phyloP scores from a whole-genome alignment of 2,888 invertebrate species.

The Oxystoma pomonae region DNA sequence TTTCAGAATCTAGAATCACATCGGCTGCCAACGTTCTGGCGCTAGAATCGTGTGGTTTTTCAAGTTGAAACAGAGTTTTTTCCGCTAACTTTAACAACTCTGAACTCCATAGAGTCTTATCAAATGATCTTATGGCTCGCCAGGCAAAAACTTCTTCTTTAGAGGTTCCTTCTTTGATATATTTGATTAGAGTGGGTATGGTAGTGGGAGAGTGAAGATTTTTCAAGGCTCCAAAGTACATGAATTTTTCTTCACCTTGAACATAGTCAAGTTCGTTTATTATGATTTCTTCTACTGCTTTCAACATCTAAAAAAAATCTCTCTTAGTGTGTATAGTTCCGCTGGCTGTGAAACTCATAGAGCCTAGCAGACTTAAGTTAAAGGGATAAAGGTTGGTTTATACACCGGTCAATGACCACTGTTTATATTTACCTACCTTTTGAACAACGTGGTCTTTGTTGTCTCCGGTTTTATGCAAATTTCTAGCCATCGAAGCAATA shows the following conservation, averaged over 20 bases:
- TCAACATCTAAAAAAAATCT: slow-evolving; percentile 38
- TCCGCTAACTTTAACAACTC: slow-evolving; percentile 50
- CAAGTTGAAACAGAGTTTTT: slow-evolving; percentile 58
- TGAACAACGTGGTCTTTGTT: slow-evolving; percentile 6
- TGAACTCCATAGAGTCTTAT: slow-evolving; percentile 41
- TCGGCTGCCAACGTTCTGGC: slow-evolving; percentile 68
- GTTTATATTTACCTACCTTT: slow-evolving; percentile 17
- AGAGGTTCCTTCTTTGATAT: slow-evolving; percentile 51
- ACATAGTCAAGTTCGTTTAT: slow-evolving; percentile 41
- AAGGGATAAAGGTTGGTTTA: not conserved
- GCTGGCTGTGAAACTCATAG: too few relatives aligned
- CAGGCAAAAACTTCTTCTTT: slow-evolving; percentile 62
- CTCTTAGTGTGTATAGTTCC: too few relatives aligned
- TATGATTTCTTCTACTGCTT: slow-evolving; percentile 43
- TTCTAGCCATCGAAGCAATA: slow-evolving; percentile 56
- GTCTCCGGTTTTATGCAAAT: not conserved
- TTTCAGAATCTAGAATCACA: slow-evolving; percentile 53
- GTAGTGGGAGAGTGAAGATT: slow-evolving; percentile 62
- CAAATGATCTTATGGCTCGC: slow-evolving; percentile 59
- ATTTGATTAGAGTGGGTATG: slow-evolving; percentile 56
- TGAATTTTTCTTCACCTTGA: slow-evolving; percentile 54
- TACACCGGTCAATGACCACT: too few relatives aligned
- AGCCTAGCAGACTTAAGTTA: too few relatives aligned
- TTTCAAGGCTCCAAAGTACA: slow-evolving; percentile 63
- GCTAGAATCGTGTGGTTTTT: slow-evolving; percentile 61